Evolutionary conservation across 2,888 invertebrate species (phyloP).

Genomic region (Dioctria linearis): DNA sequence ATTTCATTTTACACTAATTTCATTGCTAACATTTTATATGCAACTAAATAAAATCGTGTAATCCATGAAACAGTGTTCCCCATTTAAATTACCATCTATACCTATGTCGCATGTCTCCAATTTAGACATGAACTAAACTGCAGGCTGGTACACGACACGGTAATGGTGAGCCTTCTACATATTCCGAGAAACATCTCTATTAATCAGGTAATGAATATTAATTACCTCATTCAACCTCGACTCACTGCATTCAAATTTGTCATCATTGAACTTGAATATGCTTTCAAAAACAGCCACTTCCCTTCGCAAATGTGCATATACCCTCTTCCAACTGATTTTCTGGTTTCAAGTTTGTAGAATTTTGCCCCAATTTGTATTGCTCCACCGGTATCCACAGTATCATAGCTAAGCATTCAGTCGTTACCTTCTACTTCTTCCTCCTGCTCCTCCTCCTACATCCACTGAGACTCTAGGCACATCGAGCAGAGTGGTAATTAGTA

Average conservation of each 20-base stretch:
- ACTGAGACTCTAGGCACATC: background rate
- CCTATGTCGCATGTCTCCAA: too few species aligned
- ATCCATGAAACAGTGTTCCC: too few species aligned
- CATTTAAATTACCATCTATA: too few species aligned
- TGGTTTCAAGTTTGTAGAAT: background rate
- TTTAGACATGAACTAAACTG: too few species aligned
- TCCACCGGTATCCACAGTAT: background rate
- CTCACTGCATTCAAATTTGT: background rate
- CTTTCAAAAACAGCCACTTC: background rate
- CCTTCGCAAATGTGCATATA: background rate
- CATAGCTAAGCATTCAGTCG: background rate
- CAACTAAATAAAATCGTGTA: too few species aligned
- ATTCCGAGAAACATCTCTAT: too few species aligned
- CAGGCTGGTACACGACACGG: too few species aligned
- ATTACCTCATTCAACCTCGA: background rate
- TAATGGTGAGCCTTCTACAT: too few species aligned
- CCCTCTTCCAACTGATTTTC: background rate
- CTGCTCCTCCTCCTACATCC: background rate
- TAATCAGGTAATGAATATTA: conserved; percentile 1
- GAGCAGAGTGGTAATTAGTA: conserved; percentile 1
- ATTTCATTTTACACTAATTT: too few species aligned
- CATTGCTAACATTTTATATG: too few species aligned
- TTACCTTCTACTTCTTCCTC: background rate
- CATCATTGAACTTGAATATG: background rate
- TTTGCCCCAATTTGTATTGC: background rate